Base-by-base conservation (phyloP, 2,113 vertebrate species). In the Balaenoptera acutorostrata region DNA sequence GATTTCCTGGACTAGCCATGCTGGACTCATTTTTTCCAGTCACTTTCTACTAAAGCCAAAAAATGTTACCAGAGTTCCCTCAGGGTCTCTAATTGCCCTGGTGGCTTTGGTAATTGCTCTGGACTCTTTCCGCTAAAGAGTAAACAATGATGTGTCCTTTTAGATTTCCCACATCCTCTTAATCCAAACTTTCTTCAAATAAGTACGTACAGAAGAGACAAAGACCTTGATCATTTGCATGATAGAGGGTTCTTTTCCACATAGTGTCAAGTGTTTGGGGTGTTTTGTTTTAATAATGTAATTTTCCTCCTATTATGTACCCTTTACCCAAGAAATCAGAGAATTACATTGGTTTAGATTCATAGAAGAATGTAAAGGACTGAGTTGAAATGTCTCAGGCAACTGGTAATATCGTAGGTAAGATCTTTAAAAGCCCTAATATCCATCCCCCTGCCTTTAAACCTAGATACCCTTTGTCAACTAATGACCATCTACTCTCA, bases 71-170 rank as follows among this genome's bases (percentile, higher is more conserved):
- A 59, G 21, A 27, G 9, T 44, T 96, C 72, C 90, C 92, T 75
- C 21, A 11, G 96, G 72, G 69, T 78, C 71, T 68, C 89, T 95
- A 91, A 97, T 86, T 86, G 78, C 82, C 39, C 64, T 74, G 33
- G 93, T 66, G 68, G 78, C 52, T 97, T 95, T 46, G 63, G 66
- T 78, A 87, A 93, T 93, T 92, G 95, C 78, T 86, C 88, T 71
- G 20, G 49, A 25, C 81, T 88, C 69, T 63, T 75, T 77, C 66
- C 59, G 29, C 61, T 63, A n/a, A 88, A 97, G 52, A 93, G 27
- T 95, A 96, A 97, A 90, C 96, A 97, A 69, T 68, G 39, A 84
- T 88, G 44, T 89, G 41, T 86, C 84, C 29, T 94, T 93, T 82
- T 9, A 72, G 75, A 90, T 75, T 91, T 81, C 95, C 86, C 93